Evolutionary conservation across 2,888 invertebrate genomes (phyloP).

Genomic region (Antitype chi): DNA sequence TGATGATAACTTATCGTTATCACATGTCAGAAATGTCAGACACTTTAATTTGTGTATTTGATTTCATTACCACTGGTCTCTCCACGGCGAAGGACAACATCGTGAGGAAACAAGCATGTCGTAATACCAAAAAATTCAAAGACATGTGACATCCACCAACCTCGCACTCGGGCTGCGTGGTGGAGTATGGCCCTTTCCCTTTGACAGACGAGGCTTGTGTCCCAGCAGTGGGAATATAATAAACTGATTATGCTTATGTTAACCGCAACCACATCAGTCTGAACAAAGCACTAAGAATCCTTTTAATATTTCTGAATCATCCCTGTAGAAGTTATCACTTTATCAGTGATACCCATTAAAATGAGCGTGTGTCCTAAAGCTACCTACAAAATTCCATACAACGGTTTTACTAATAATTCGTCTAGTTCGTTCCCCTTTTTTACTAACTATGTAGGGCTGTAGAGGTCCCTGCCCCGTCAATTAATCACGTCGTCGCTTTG

Average conservation of each 20-base stretch:
- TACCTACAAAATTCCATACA: constrained; percentile 17
- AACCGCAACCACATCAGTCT: background rate
- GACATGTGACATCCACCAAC: too few relatives aligned
- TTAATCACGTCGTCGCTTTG: constrained; percentile 58
- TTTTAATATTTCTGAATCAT: background rate
- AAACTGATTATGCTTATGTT: too few relatives aligned
- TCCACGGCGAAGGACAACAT: too few relatives aligned
- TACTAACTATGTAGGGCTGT: constrained; percentile 38
- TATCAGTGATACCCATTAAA: background rate
- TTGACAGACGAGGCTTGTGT: background rate
- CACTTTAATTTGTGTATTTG: too few relatives aligned
- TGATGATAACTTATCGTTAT: too few relatives aligned
- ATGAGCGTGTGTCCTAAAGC: background rate
- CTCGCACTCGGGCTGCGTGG: background rate
- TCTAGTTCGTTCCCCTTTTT: constrained; percentile 16
- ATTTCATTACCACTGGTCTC: too few relatives aligned
- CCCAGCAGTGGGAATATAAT: too few relatives aligned
- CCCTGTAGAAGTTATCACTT: background rate
- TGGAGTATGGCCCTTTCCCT: background rate
- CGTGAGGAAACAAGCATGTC: too few relatives aligned
- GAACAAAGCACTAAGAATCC: background rate
- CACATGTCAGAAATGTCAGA: too few relatives aligned
- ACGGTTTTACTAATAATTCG: constrained; percentile 17
- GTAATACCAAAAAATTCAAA: too few relatives aligned
- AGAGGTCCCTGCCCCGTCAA: constrained; percentile 51